phyloP scores from a whole-genome alignment of 2,888 invertebrate genomes.

The Polyploca ridens region DNA sequence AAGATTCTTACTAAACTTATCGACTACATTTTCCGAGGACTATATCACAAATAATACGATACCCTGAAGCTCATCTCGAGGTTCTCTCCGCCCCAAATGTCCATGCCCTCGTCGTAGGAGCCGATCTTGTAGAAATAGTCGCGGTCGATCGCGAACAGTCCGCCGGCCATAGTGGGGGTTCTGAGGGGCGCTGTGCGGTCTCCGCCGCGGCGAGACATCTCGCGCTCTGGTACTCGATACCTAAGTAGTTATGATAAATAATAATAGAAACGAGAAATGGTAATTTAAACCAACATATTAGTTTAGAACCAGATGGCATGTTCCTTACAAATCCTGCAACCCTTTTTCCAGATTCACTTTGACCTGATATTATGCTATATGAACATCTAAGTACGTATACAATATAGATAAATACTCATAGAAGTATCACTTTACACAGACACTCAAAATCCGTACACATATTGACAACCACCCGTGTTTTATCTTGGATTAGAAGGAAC shows the following conservation, averaged over 20 bases:
- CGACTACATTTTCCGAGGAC: not conserved
- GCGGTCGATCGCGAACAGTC: constrained; percentile 96
- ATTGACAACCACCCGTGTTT: no score
- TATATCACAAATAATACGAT: constrained; percentile 59
- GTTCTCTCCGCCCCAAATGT: constrained; percentile 99
- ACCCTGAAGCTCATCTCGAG: constrained; percentile 98
- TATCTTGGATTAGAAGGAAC: no score
- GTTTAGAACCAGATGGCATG: no score
- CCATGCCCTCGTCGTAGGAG: constrained; percentile 99
- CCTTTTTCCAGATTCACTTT: no score
- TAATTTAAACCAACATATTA: no score
- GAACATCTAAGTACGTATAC: no score
- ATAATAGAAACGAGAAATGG: no score
- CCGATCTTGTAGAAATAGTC: constrained; percentile 99
- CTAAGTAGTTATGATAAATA: constrained; percentile 69
- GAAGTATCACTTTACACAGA: no score
- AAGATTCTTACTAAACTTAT: not conserved
- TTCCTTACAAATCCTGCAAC: no score
- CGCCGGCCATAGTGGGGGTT: constrained; percentile 99
- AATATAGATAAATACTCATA: no score
- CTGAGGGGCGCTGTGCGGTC: constrained; percentile 96
- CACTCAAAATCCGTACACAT: no score
- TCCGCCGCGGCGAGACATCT: constrained; percentile 96
- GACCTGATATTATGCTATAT: no score
- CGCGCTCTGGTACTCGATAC: constrained; percentile 99